Percentiles rank a stretch among this genome's conserved stretches.
Evolutionary conservation across 2,888 invertebrate genomes (phyloP).

Genomic region (Drosophila limbata): DNA sequence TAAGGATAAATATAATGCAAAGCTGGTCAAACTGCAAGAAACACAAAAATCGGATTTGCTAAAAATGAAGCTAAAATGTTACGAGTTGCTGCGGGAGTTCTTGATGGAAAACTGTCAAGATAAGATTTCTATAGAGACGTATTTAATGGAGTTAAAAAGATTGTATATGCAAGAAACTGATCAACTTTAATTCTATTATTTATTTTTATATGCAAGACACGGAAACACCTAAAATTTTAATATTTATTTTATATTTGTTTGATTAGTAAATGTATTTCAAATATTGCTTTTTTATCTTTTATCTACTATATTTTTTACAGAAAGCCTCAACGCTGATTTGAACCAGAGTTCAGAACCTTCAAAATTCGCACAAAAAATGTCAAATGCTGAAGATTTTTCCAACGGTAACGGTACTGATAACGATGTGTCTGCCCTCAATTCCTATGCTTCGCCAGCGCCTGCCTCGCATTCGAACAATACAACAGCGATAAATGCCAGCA

Average conservation of each 20-base stretch:
- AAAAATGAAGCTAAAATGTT: conserved; percentile 49
- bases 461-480: conserved; percentile 27
- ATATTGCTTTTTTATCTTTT: not conserved
- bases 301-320: conserved; percentile 60
- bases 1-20: conserved; percentile 38
- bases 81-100: conserved; percentile 33
- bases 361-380: conserved; percentile 52
- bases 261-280: conserved; percentile 16
- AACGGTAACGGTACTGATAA: conserved; percentile 57
- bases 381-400: conserved; percentile 69
- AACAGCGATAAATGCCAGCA: conserved; percentile 69
- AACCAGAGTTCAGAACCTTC: conserved; percentile 47
- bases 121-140: conserved; percentile 13
- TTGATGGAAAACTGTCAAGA: conserved; percentile 13
- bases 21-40: conserved; percentile 21
- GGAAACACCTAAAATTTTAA: conserved; percentile 7
- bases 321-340: conserved; percentile 65
- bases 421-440: conserved; percentile 38
- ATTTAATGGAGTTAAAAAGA: conserved; percentile 41
- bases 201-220: conserved; percentile 12
- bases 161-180: conserved; percentile 36
- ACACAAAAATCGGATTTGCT: not conserved
- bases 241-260: conserved; percentile 20
- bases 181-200: conserved; percentile 13
- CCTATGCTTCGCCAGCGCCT: conserved; percentile 16